Conservation (phyloP, 2,888 invertebrate genomes). For the Pardosa pseudoannulata region DNA sequence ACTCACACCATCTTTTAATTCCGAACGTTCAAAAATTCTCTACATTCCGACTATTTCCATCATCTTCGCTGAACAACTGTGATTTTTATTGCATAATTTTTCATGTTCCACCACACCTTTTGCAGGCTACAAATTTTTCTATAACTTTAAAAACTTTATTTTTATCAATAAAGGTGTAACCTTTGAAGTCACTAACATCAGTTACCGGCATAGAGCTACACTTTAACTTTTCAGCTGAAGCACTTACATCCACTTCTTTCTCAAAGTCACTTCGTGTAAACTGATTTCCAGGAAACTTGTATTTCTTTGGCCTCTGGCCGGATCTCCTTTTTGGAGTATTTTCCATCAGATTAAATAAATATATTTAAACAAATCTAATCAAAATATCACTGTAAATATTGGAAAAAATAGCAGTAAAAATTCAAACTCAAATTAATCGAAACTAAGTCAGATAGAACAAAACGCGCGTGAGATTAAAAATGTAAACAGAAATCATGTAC, state of each 20-base stretch:
- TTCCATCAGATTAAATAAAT: not conserved
- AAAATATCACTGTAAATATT: not conserved
- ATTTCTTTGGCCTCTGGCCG: not conserved
- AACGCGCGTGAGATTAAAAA: too few relatives aligned
- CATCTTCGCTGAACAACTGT: slow-evolving; percentile 10
- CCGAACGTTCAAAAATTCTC: not conserved
- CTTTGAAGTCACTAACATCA: not conserved
- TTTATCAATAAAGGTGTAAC: slow-evolving; percentile 8
- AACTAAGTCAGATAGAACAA: not conserved
- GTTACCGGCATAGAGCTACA: too few relatives aligned
- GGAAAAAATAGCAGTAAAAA: not conserved
- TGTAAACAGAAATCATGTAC: too few relatives aligned
- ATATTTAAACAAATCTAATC: not conserved
- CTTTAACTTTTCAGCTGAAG: not conserved
- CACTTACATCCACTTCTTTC: not conserved
- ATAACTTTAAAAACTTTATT: slow-evolving; percentile 10
- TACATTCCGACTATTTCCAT: slow-evolving; percentile 34
- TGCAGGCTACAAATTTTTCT: not conserved
- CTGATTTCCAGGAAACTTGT: too few relatives aligned
- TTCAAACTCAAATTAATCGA: not conserved
- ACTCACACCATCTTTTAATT: too few relatives aligned
- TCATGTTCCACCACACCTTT: slow-evolving; percentile 1
- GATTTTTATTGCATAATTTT: not conserved
- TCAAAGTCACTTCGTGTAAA: too few relatives aligned
- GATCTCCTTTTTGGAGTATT: too few relatives aligned